These are phyloP conservation scores for Parazoanthus darwini DNA, from an alignment of 92 coral and sea anemone genomes.

Conservation along the genomic window DNA sequence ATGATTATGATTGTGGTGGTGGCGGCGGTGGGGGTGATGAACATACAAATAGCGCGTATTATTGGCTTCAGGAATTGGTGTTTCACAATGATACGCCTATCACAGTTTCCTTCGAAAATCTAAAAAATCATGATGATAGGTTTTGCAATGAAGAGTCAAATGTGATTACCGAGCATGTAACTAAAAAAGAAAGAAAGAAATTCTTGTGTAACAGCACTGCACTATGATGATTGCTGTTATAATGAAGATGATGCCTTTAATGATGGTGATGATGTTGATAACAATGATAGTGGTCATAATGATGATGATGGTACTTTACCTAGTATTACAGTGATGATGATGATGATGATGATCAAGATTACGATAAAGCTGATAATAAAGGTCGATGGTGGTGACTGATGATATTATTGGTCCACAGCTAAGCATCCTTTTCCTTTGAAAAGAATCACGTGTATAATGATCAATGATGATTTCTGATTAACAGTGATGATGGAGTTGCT, in stretches of 20 bases:
- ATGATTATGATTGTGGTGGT: too few species aligned
- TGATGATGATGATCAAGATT: background rate
- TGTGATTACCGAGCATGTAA: too few species aligned
- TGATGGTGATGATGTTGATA: background rate
- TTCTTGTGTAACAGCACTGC: too few species aligned
- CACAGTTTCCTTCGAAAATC: slow-evolving; percentile 81
- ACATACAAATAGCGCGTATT: slow-evolving; percentile 62
- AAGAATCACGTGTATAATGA: background rate
- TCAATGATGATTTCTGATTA: background rate
- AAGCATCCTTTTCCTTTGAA: background rate
- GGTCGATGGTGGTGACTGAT: background rate
- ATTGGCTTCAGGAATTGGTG: slow-evolving; percentile 64
- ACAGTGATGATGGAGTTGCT: background rate
- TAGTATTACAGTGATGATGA: background rate
- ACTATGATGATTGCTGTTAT: background rate
- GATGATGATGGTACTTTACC: background rate
- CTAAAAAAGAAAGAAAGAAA: too few species aligned
- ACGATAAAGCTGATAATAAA: background rate
- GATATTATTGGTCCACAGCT: background rate
- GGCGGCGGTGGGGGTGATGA: slow-evolving; percentile 42
- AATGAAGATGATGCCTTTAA: background rate
- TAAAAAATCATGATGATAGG: slow-evolving; percentile 9
- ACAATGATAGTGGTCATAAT: background rate
- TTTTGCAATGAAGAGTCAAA: background rate
- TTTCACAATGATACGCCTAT: slow-evolving; percentile 66